phyloP scores from a whole-genome alignment of 1,140 invertebrate species.

The Hyles vespertilio region DNA sequence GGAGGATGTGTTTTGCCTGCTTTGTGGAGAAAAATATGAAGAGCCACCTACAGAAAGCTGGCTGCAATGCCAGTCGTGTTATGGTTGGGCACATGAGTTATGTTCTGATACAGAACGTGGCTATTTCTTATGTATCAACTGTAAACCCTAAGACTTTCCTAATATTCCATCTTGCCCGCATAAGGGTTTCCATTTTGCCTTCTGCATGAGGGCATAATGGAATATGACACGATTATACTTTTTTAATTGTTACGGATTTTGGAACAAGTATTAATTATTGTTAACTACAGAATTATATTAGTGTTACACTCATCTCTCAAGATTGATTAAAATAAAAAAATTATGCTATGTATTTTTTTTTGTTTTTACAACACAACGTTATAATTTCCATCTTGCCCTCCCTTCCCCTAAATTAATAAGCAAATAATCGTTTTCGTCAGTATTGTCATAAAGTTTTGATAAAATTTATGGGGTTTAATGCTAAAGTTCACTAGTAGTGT shows the following conservation, averaged over 20 bases:
- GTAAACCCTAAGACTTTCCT: neutral
- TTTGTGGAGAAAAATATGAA: too few relatives aligned
- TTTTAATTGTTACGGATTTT: neutral
- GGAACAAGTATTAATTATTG: too few relatives aligned
- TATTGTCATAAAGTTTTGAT: too few relatives aligned
- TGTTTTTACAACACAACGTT: conserved; percentile 3
- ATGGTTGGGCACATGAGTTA: too few relatives aligned
- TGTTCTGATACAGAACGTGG: conserved; percentile 1
- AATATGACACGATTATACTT: neutral
- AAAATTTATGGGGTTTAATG: too few relatives aligned
- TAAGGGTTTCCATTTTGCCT: conserved; percentile 2
- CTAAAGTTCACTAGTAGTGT: too few relatives aligned
- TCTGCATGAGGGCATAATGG: neutral
- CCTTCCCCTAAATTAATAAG: too few relatives aligned
- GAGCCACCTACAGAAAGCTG: too few relatives aligned
- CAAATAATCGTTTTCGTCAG: too few relatives aligned
- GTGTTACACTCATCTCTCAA: neutral
- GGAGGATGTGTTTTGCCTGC: too few relatives aligned
- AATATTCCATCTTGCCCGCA: conserved; percentile 4
- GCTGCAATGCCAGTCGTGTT: too few relatives aligned
- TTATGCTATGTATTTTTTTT: neutral
- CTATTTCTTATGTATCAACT: neutral
- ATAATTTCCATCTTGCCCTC: neutral
- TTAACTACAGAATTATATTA: neutral
- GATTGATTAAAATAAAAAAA: neutral